These are phyloP conservation scores for Balearica regulorum DNA, from an alignment of 2,797 vertebrate species.

Conservation along the genomic window DNA sequence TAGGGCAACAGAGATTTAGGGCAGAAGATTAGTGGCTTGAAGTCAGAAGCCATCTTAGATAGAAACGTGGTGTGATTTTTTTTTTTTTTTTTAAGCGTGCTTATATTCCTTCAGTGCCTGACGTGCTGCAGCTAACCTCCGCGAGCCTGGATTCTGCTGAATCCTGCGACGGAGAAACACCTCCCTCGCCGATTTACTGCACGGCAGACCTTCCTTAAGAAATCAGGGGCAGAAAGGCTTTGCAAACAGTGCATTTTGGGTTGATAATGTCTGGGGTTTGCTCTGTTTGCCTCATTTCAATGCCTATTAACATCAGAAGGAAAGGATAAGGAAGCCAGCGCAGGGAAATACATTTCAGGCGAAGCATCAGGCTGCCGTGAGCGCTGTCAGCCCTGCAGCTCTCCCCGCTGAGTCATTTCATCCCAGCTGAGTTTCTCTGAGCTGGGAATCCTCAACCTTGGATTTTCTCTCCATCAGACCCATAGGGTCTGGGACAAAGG, in stretches of 20 bases:
- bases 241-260: neutral
- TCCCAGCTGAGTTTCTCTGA: neutral
- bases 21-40: conserved; percentile 12
- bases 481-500: rapidly evolving
- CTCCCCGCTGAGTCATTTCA: neutral
- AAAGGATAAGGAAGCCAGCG: neutral
- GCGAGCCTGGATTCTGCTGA: neutral
- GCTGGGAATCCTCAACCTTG: neutral
- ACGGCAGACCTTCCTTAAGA: rapidly evolving
- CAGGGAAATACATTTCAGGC: neutral
- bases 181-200: neutral
- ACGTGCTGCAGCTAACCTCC: neutral
- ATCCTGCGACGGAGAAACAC: neutral
- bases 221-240: neutral
- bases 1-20: conserved; percentile 24
- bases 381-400: neutral
- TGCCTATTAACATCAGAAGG: neutral
- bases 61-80: neutral
- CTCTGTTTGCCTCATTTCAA: neutral
- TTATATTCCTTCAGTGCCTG: neutral
- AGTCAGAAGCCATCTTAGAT: conserved; percentile 53
- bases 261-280: rapidly evolving
- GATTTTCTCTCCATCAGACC: neutral
- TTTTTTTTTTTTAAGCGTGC: neutral
- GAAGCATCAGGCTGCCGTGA: neutral